Percentiles rank a stretch among this genome's conserved stretches.
These are phyloP conservation scores for Nomada lathburiana DNA, from an alignment of 2,888 invertebrate species.

Conservation along the genomic window DNA sequence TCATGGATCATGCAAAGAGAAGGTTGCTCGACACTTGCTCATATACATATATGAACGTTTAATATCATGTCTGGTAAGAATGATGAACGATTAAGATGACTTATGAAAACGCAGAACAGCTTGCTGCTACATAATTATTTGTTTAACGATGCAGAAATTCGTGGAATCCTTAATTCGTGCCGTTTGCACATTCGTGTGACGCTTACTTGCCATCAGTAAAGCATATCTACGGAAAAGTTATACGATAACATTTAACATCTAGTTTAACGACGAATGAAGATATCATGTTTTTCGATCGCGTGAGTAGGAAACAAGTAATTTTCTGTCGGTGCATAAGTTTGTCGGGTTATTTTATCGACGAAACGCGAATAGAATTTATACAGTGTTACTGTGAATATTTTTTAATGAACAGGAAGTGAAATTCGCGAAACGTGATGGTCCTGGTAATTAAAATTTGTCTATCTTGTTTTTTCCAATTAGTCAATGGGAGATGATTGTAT, in stretches of 20 bases:
- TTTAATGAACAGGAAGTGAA: background rate
- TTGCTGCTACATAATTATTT: conserved; percentile 29
- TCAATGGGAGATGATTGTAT: no score
- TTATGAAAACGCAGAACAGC: conserved; percentile 3
- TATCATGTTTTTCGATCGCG: background rate
- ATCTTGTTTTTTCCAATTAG: no score
- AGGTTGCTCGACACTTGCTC: background rate
- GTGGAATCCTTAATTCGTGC: conserved; percentile 22
- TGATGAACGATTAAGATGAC: conserved; percentile 9
- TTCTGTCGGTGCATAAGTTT: no score
- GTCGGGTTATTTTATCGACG: background rate
- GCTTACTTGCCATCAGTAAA: background rate
- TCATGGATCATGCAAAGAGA: background rate
- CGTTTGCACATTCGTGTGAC: background rate
- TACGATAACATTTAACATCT: background rate
- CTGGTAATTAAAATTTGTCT: no score
- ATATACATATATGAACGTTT: background rate
- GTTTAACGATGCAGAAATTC: conserved; percentile 23
- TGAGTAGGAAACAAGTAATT: background rate
- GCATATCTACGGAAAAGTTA: background rate
- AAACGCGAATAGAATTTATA: background rate
- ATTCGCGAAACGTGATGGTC: no score
- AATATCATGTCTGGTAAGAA: background rate
- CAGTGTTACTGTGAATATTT: background rate
- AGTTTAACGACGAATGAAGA: background rate